Evolutionary conservation across 2,113 vertebrate genomes (phyloP), one percentile per base, ranked within the genome.

Genomic region (Uria lomvia): DNA sequence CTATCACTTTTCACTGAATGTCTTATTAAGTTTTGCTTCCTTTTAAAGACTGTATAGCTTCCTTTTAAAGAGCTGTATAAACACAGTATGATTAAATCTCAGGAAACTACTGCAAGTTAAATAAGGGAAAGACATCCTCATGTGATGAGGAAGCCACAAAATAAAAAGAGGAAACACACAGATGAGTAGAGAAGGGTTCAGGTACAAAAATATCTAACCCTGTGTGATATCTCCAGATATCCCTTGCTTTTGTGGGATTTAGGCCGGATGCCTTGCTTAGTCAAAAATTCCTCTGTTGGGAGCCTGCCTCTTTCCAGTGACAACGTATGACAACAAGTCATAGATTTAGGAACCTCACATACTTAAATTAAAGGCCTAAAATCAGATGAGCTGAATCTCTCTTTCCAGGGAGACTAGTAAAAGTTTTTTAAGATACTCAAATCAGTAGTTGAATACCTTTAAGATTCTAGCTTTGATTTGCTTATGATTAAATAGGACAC

Each of bases 401-500:
- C 30, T 77, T 88, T 91, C 26, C 43, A 68, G 38, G 72, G 47
- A 85, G 26, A 91, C 22, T 66, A 49, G 15, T 21, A 53, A 24
- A 76, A 43, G 15, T 11, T n/a, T 53, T 86, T 80, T 36, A 34
- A 72, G 26, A 21, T 68, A 82, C 26, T 87, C 24, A 58, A 47
- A 78, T 74, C 23, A 63, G 36, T 53, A 74, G 40, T 7, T 66
- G 36, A 83, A 95, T 78, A 71, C 17, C 22, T 81, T 78, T 78
- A 92, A 78, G 95, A 85, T 67, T 88, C 43, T 27, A 24, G 13
- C 43, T 97, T 92, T 91, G 47, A 91, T 89, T 94, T 91, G 59
- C 13, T 71, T 49, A 92, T 42, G 55, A 80, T 91, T 94, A 94
- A 76, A 80, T 73, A 86, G 72, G 63, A 43, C 56, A 94, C 50